A percentile compares a stretch with the other conserved stretches of the same genome.
phyloP scores from a whole-genome alignment of 2,113 vertebrate genomes.

The Xiphophorus hellerii region DNA sequence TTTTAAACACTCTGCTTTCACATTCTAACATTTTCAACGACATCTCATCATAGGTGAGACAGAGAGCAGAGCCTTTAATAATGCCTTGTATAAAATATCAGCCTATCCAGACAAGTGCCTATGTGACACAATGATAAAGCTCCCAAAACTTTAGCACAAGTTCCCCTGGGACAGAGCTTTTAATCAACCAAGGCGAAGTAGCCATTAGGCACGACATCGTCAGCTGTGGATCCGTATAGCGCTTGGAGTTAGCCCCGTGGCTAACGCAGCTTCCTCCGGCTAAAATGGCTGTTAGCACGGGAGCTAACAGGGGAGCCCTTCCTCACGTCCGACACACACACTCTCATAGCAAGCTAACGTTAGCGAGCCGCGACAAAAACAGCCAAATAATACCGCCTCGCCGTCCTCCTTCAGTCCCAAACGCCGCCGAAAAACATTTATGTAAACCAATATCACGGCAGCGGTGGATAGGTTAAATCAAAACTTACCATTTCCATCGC shows the following conservation, averaged over 20 bases:
- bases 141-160: constrained; percentile 43
- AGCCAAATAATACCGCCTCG: constrained; percentile 61
- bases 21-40: constrained; percentile 10
- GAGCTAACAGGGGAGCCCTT: constrained; percentile 61
- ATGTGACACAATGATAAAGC: not conserved
- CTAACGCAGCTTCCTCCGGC: constrained; percentile 70
- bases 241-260: constrained; percentile 45
- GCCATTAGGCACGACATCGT: constrained; percentile 57
- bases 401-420: not conserved
- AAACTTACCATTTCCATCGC: constrained; percentile 95
- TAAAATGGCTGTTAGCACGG: constrained; percentile 71
- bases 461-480: constrained; percentile 11
- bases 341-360: constrained; percentile 66
- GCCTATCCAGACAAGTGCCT: not conserved
- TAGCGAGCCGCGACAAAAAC: constrained; percentile 79
- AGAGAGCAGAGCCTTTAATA: constrained; percentile 49
- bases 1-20: constrained; percentile 32
- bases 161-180: constrained; percentile 19
- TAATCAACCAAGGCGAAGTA: constrained; percentile 31
- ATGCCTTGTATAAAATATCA: not conserved
- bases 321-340: constrained; percentile 72
- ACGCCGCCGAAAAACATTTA: constrained; percentile 25
- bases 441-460: constrained; percentile 20
- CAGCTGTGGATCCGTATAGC: constrained; percentile 45
- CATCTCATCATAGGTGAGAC: constrained; percentile 24